phyloP scores from a whole-genome alignment of 2,113 vertebrate species.

The Dendropsophus ebraccatus region DNA sequence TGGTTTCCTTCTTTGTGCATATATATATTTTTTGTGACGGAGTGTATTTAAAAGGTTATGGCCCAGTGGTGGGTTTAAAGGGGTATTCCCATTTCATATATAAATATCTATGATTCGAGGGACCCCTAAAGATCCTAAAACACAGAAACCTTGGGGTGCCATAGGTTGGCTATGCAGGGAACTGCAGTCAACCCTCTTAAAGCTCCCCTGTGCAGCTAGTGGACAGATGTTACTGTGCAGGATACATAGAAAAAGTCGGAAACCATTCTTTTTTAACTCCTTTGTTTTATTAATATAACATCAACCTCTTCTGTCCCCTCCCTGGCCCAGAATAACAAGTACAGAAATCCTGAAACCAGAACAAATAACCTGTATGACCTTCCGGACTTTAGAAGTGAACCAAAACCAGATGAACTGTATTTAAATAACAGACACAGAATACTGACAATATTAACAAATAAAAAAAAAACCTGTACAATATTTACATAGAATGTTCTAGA shows the following conservation, averaged over 20 bases:
- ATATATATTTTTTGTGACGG: no score
- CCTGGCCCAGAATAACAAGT: neutral
- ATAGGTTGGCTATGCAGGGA: no score
- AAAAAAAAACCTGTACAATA: slow-evolving; percentile 38
- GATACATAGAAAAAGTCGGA: neutral
- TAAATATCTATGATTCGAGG: no score
- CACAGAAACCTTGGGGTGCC: no score
- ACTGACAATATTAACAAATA: slow-evolving; percentile 22
- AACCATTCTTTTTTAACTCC: neutral
- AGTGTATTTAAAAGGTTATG: no score
- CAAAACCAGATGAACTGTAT: neutral
- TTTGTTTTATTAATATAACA: neutral
- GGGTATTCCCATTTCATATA: no score
- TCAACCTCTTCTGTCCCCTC: neutral
- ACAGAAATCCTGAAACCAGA: neutral
- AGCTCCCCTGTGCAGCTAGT: no score
- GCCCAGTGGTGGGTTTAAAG: no score
- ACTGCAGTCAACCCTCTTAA: no score
- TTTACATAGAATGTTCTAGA: slow-evolving; percentile 14
- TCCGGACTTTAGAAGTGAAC: neutral
- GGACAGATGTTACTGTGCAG: neutral
- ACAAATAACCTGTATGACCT: neutral
- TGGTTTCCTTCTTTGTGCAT: no score
- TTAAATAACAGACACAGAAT: slow-evolving; percentile 41
- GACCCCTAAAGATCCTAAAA: no score